These are phyloP conservation scores for Megalopta genalis DNA, from an alignment of 1,140 invertebrate genomes.

Conservation along the genomic window DNA sequence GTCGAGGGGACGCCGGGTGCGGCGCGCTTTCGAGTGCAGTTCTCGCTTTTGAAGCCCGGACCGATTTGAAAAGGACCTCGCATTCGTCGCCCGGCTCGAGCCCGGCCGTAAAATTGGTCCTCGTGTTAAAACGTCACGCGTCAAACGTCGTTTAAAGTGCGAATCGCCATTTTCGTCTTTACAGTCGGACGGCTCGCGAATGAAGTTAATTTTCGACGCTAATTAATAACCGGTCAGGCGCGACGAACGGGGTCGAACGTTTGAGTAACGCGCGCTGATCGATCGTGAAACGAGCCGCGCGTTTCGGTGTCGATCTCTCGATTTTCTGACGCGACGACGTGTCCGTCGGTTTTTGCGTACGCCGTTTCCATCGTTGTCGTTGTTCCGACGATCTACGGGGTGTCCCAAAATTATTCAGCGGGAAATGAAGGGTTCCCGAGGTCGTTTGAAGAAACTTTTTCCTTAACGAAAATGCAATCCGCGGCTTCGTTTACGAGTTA, in stretches of 20 bases:
- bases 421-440: no score
- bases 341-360: no score
- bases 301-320: not conserved
- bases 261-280: not conserved
- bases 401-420: no score
- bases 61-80: slow-evolving; percentile 32
- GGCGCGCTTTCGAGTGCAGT: slow-evolving; percentile 20
- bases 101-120: slow-evolving; percentile 45
- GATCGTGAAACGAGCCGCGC: not conserved
- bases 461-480: no score
- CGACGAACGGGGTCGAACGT: not conserved
- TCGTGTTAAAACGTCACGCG: not conserved
- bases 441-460: no score
- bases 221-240: not conserved
- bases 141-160: not conserved
- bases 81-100: not conserved
- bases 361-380: not conserved
- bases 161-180: no score
- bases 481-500: no score
- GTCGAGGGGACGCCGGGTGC: not conserved
- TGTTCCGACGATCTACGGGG: no score
- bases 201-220: not conserved
- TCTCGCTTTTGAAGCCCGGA: slow-evolving; percentile 19
- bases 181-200: no score
- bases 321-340: not conserved